Evolutionary conservation across 2,888 invertebrate species (phyloP), one percentile per base, ranked within the genome.

Genomic region (Clostera curtula): DNA sequence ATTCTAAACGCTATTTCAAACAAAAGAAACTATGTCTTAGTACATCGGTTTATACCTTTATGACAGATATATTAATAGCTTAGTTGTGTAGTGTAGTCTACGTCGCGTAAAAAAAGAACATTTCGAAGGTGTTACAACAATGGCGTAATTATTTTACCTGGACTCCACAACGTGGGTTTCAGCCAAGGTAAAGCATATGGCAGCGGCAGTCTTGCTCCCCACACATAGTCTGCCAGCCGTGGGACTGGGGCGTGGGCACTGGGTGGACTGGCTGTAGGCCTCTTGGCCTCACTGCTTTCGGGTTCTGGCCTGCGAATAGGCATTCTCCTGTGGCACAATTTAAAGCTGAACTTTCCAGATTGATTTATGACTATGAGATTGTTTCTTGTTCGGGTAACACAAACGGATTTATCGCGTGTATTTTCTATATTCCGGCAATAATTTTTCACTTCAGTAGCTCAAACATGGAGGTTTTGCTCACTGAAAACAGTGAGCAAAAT

Each of bases 191-290:
- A 80, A 1, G 89, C 86, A 40, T 91, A 90, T 0, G 91, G 88
- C 42, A 92, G 86, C 0, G 89, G 88, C 31, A 84, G 55, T n/a
- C 85, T 52, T 24, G 89, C 88, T 2, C 90, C 88, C 90, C 93
- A 93, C 52, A 93, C 91, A 49, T 93, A 93, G 71, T 93, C 93
- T 63, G 93, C 92, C 5, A 93, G 89, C 1, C 91, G 71, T 0
- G 92, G 89, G 20, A 92, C 97, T 88, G 36, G 96, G 88, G 76
- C 93, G 87, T 29, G 88, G 63, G 49, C 94, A 84, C 59, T 92
- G 84, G 65, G 95, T 86, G 34, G 92, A 87, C 42, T 92, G 87
- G 56, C 85, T 75, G 24, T 92, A 87, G 61, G 88, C 87, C 45
- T 96, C 85, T 65, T 93, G 85, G 89, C 95, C 89, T 84, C 98